Percentiles rank a stretch among this genome's conserved stretches.
phyloP scores from a whole-genome alignment of 2,113 vertebrate genomes.

The Rhynchopsitta pachyrhyncha region DNA sequence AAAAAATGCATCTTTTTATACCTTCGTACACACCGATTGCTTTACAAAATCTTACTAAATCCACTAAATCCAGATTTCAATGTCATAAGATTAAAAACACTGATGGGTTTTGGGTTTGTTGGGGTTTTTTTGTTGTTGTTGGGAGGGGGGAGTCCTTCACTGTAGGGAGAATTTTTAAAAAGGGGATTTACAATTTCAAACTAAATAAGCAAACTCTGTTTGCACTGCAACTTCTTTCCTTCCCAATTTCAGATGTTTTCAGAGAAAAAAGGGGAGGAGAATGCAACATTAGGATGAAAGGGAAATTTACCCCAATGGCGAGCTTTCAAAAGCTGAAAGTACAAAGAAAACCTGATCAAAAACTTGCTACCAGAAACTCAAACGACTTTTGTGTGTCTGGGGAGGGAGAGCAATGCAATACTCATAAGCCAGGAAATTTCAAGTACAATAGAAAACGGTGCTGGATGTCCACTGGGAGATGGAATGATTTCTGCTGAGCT shows the following conservation, averaged over 20 bases:
- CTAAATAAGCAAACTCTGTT: conserved; percentile 1
- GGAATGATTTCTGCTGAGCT: conserved; percentile 8
- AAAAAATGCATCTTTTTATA: background rate
- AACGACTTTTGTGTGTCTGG: background rate
- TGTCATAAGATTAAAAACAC: background rate
- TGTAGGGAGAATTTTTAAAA: background rate
- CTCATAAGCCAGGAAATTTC: background rate
- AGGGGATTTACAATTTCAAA: background rate
- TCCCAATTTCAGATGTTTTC: background rate
- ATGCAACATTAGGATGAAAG: conserved; percentile 15
- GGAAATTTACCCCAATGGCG: background rate
- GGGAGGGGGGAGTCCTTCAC: background rate
- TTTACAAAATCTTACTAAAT: background rate
- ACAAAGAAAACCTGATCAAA: conserved; percentile 45
- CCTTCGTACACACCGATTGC: background rate
- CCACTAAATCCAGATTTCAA: conserved; percentile 12
- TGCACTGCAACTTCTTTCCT: background rate
- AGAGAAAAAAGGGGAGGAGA: conserved; percentile 10
- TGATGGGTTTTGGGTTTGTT: background rate
- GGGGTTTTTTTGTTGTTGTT: background rate
- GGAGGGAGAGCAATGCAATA: background rate
- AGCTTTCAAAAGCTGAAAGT: conserved; percentile 2
- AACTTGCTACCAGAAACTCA: conserved; percentile 9
- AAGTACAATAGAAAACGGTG: conserved; percentile 23
- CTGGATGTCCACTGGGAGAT: background rate